A percentile compares a stretch with the other conserved stretches of the same genome.
phyloP scores from a whole-genome alignment of 2,797 vertebrate genomes.

The Phylloscopus collybita region DNA sequence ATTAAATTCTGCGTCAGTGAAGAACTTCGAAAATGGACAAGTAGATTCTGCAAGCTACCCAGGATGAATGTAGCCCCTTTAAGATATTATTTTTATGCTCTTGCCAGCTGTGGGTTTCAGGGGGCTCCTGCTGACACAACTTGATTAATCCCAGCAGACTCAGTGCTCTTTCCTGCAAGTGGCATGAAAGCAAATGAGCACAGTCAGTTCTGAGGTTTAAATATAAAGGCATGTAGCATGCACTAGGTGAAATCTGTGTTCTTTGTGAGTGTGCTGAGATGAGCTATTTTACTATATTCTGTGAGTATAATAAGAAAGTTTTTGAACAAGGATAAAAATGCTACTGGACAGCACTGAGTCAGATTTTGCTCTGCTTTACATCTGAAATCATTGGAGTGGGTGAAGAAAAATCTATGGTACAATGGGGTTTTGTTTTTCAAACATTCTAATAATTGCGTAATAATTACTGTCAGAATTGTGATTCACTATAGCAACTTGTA shows the following conservation, averaged over 20 bases:
- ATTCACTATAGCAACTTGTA: background rate
- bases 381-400: background rate
- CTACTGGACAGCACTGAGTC: background rate
- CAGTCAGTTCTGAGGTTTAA: background rate
- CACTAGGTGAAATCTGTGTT: background rate
- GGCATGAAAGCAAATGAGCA: background rate
- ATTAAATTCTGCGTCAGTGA: background rate
- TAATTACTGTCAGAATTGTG: background rate
- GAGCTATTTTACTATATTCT: background rate
- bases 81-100: background rate
- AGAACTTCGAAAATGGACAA: background rate
- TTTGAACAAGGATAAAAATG: background rate
- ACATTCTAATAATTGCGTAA: background rate
- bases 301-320: background rate
- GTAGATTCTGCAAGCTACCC: background rate
- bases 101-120: background rate
- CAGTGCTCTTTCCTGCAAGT: background rate
- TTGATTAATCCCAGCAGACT: background rate
- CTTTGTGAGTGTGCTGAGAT: background rate
- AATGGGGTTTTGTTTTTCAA: background rate
- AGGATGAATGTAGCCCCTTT: background rate
- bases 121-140: background rate
- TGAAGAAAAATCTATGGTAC: background rate
- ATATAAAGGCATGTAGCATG: background rate
- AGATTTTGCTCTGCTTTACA: background rate